Conservation (phyloP, 2,797 vertebrate genomes). For the Rachycentron canadum region DNA sequence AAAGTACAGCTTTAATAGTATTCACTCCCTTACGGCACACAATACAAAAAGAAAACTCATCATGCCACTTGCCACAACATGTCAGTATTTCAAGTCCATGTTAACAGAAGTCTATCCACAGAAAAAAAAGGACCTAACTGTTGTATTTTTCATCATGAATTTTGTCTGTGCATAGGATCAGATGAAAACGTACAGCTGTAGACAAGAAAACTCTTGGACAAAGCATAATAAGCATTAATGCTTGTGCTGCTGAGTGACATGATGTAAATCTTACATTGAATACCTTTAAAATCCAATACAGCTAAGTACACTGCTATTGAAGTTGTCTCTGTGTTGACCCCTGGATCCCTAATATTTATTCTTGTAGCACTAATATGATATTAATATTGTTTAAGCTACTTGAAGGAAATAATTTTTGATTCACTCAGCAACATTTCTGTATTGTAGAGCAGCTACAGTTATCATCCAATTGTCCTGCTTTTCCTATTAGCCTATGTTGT, state of each 20-base stretch:
- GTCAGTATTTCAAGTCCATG: neutral
- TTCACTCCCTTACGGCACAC: neutral
- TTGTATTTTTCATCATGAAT: neutral
- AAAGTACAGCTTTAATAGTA: neutral
- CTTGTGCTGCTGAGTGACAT: constrained; percentile 11
- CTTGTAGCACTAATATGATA: constrained; percentile 1
- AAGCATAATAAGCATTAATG: constrained; percentile 15
- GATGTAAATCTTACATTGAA: constrained; percentile 51
- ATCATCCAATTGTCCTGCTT: constrained; percentile 43
- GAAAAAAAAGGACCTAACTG: too few species aligned
- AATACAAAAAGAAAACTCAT: neutral
- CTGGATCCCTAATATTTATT: constrained; percentile 17
- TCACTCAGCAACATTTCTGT: constrained; percentile 66
- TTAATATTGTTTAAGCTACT: neutral
- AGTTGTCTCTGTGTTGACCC: constrained; percentile 6
- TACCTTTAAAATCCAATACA: constrained; percentile 38
- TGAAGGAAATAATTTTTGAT: constrained; percentile 1
- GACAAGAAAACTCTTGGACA: neutral
- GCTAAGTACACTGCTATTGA: neutral
- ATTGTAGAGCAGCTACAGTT: constrained; percentile 72
- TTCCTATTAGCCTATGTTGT: constrained; percentile 36
- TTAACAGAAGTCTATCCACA: neutral
- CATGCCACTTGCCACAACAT: neutral
- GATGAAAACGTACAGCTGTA: neutral
- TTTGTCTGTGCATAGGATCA: neutral